Evolutionary conservation across 92 coral and sea anemone species (phyloP).

Genomic region (Diadumene lineata): DNA sequence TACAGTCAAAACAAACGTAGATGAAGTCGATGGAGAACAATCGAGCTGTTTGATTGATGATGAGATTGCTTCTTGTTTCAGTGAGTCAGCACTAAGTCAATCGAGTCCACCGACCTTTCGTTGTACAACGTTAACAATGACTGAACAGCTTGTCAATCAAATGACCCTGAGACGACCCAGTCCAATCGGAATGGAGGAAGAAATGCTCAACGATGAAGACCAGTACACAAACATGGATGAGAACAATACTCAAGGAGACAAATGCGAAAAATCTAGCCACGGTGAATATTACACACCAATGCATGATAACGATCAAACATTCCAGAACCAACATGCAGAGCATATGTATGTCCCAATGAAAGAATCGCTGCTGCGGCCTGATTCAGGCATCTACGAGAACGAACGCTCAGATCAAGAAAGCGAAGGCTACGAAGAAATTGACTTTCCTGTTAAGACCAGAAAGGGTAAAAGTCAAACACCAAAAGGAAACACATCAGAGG

Average conservation of each 20-base stretch:
- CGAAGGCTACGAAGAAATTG: slow-evolving; percentile 20
- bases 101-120: too few relatives aligned
- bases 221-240: slow-evolving; percentile 2
- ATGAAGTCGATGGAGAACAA: not conserved
- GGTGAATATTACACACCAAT: not conserved
- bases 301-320: not conserved
- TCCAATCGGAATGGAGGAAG: slow-evolving; percentile 12
- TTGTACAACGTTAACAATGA: slow-evolving; percentile 2
- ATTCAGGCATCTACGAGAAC: slow-evolving; percentile 16
- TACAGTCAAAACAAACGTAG: not conserved
- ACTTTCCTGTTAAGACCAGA: not conserved
- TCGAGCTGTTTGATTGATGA: too few relatives aligned
- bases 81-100: too few relatives aligned
- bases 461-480: not conserved
- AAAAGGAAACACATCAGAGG: not conserved
- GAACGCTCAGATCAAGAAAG: not conserved
- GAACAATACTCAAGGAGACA: not conserved
- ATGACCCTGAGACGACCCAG: not conserved
- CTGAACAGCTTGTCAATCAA: slow-evolving; percentile 5
- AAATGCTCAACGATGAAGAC: not conserved
- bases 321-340: not conserved
- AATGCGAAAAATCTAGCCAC: not conserved
- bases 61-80: too few relatives aligned
- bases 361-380: not conserved
- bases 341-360: slow-evolving; percentile 1